phyloP scores from a whole-genome alignment of 2,113 vertebrate species.

The Synodontis membranacea region DNA sequence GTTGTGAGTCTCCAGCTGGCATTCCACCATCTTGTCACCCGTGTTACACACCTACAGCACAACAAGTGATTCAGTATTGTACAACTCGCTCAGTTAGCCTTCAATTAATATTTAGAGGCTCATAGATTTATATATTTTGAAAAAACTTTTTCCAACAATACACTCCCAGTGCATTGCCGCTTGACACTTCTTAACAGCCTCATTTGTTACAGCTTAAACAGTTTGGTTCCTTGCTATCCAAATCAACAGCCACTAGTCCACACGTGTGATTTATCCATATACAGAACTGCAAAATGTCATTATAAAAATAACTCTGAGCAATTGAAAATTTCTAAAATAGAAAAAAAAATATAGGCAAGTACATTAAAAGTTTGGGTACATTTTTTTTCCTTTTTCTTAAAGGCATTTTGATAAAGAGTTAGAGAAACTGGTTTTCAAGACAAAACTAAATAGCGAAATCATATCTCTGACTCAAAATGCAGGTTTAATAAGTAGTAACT shows the following conservation, averaged over 20 bases:
- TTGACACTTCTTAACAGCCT: background rate
- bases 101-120: background rate
- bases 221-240: background rate
- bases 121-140: too few species aligned
- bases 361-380: too few species aligned
- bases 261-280: background rate
- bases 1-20: slow-evolving; percentile 97
- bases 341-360: background rate
- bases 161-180: background rate
- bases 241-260: background rate
- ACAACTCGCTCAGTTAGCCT: background rate
- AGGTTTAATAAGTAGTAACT: background rate
- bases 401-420: too few species aligned
- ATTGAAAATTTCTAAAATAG: background rate
- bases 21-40: slow-evolving; percentile 98
- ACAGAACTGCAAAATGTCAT: background rate
- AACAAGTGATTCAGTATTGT: background rate
- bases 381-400: too few species aligned
- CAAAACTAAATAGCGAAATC: too few species aligned
- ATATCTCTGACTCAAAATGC: too few species aligned
- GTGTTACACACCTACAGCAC: slow-evolving; percentile 88
- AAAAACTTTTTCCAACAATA: too few species aligned
- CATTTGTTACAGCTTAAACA: background rate
- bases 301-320: background rate
- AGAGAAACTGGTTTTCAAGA: too few species aligned